Evolutionary conservation across 2,797 vertebrate genomes (phyloP), one percentile per base, ranked within the genome.

Genomic region (Menidia menidia): DNA sequence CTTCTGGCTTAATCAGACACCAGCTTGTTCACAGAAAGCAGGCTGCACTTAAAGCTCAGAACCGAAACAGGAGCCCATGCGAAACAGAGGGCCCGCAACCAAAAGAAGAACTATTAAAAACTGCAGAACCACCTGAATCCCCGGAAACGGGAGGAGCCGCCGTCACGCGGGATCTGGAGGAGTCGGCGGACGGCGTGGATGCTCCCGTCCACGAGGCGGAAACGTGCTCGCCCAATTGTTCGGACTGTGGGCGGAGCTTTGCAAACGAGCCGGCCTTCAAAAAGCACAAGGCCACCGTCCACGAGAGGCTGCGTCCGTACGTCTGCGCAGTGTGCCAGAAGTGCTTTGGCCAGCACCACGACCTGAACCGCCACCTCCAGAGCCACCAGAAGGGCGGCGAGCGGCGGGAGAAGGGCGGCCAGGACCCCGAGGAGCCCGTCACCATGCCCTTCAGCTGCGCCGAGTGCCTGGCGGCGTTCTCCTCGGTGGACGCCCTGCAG

Each of bases 1-100:
- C 92, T 0, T 93, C 92, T 0, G 93, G 93, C 6, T 73, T 94
- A 19, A 89, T 92, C 66, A 83, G 93, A 78, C 94, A 95, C 83
- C 93, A 93, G 77, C 82, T 84, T 3, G 83, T 91, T 31, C 94
- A 95, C 80, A 81, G 67, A 8, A 92, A 88, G 43, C 67, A 68
- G 1, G 30, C 15, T 2, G 25, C 4, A 8, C 14, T 19, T 0
- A 77, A 69, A 53, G 60, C 12, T 19, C 1, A 54, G 3, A 6
- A 71, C 19, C 51, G 39, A 39, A 60, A 33, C 10, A 2, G 11
- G 47, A 10, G 1, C 25, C 6, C 35, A 0, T 2, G 18, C 3
- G 43, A 69, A 50, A 42, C n/a, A 0, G 77, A 78, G 35, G 56
- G 16, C 25, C 16, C 3, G 2, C 12, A 42, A 0, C 4, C 3